Base-by-base conservation (phyloP, 2,113 vertebrate genomes). In the Seriola dumerili region DNA sequence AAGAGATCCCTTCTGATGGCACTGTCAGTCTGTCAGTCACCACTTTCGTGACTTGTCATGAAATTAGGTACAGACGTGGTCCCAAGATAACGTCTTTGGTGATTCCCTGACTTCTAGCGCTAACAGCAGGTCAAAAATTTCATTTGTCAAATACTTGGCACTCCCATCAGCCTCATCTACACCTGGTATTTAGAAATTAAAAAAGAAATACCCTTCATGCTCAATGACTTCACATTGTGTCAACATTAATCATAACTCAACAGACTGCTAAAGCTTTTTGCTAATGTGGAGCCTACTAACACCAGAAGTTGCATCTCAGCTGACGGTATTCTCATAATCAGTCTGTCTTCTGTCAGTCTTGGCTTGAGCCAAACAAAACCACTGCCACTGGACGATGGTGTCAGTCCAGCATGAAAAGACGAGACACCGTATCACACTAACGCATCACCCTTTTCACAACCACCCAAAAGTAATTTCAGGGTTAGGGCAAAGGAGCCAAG, bases 401-500 rank as follows among this genome's bases (percentile, higher is more conserved):
- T 81, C 63, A 75, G 78, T 83, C 54, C 57, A 25, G 70, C 76
- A 44, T 81, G 76, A 87, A 82, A 84, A 85, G 68, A 82, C 40
- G 63, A 42, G 40, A 69, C 54, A 64, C 72, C 19, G 67, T 85
- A 90, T 88, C 86, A 87, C 64, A 40, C 75, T 44, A 74, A 86
- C 88, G 23, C 84, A 91, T 88, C 87, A 82, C 75, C 81, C 71
- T 76, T 87, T 88, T 92, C 88, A 84, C 82, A 88, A 86, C 74
- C 87, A 50, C 88, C 89, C 86, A 75, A 92, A 94, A 89, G 90
- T 93, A 93, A 93, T 93, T 94, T 92, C 88, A 93, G 89, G 93
- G 92, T 93, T 90, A 87, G 92, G 91, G 87, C 89, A 85, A 88
- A 92, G 72, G 85, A 92, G 89, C 88, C 83, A 91, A 92, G 89